phyloP scores from a whole-genome alignment of 2,888 invertebrate genomes.

The Tachina grossa region DNA sequence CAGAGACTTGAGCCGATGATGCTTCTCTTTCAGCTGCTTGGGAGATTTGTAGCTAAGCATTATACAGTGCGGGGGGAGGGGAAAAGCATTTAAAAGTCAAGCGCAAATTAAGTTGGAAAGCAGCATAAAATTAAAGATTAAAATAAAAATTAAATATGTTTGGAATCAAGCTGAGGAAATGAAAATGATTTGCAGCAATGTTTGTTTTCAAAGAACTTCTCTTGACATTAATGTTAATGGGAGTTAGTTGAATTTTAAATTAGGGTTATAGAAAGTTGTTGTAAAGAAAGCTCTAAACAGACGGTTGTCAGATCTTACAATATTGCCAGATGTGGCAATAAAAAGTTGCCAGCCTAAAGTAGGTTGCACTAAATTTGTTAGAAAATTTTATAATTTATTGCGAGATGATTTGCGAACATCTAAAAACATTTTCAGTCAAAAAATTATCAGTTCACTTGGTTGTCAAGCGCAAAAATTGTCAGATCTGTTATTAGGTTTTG shows the following conservation, averaged over 20 bases:
- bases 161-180: not conserved
- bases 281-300: not conserved
- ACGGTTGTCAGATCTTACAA: not conserved
- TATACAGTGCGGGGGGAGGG: constrained; percentile 30
- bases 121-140: constrained; percentile 14
- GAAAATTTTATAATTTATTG: too few relatives aligned
- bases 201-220: not conserved
- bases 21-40: constrained; percentile 74
- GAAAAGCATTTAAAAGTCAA: not conserved
- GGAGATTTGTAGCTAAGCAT: constrained; percentile 78
- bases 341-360: too few relatives aligned
- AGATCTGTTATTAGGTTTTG: too few relatives aligned
- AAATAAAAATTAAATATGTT: not conserved
- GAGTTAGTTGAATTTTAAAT: not conserved
- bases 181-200: constrained; percentile 9
- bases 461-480: too few relatives aligned
- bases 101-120: constrained; percentile 3
- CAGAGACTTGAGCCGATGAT: constrained; percentile 66
- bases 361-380: too few relatives aligned
- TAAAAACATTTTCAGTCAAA: too few relatives aligned
- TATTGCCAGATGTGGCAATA: too few relatives aligned
- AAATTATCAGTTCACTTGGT: too few relatives aligned
- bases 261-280: not conserved
- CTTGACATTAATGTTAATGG: not conserved
- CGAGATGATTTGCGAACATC: too few relatives aligned